Percentiles rank a stretch among this genome's conserved stretches.
These are phyloP conservation scores for Amblyraja radiata DNA, from an alignment of 2,797 vertebrate species.

Conservation along the genomic window DNA sequence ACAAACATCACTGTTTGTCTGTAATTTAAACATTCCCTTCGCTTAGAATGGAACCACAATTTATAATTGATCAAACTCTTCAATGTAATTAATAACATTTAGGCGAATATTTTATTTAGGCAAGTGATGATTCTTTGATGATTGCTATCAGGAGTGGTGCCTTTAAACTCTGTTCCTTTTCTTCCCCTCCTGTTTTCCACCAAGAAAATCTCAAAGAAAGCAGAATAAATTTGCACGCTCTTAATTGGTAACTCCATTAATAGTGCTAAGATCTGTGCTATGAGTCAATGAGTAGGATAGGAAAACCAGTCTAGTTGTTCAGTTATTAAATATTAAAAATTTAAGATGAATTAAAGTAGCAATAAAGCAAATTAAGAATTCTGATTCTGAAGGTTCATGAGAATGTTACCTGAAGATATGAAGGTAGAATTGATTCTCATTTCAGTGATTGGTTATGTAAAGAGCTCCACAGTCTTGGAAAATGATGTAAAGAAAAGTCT, in stretches of 20 bases:
- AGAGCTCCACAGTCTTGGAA: slow-evolving; percentile 58
- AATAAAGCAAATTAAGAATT: slow-evolving; percentile 29
- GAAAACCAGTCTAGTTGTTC: background rate
- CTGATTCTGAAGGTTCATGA: background rate
- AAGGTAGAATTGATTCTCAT: slow-evolving; percentile 32
- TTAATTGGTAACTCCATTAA: background rate
- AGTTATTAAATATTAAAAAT: slow-evolving; percentile 10
- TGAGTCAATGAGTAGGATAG: background rate
- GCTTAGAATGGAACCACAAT: background rate
- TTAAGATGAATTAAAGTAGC: background rate
- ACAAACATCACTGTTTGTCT: background rate
- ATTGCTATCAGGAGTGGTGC: slow-evolving; percentile 2
- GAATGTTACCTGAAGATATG: slow-evolving; percentile 1
- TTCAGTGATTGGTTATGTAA: slow-evolving; percentile 54
- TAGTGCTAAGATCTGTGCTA: background rate
- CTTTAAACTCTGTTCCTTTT: background rate
- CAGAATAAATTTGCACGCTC: slow-evolving; percentile 27
- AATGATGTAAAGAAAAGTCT: slow-evolving; percentile 42
- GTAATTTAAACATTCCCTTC: background rate
- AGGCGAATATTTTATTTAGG: no score
- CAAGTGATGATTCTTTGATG: background rate
- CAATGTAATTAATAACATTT: background rate
- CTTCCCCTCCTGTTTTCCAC: background rate
- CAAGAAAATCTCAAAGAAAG: slow-evolving; percentile 12
- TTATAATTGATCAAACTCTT: slow-evolving; percentile 22